Conservation (phyloP, 2,113 vertebrate species). For the Vimba vimba region DNA sequence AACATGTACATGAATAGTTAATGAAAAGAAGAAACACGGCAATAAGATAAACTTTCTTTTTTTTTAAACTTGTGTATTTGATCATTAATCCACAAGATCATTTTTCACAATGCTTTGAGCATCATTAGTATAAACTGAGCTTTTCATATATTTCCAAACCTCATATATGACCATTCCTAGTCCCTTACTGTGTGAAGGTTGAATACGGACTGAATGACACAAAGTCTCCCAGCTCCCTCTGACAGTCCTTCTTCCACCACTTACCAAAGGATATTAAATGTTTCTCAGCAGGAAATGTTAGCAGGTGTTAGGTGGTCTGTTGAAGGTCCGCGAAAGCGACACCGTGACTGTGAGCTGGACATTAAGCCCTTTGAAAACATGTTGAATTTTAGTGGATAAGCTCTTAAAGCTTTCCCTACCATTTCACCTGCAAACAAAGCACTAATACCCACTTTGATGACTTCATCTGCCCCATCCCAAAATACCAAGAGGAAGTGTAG, state of each 20-base stretch:
- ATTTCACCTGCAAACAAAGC: slow-evolving; percentile 50
- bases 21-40: background rate
- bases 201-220: background rate
- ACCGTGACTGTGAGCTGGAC: slow-evolving; percentile 22
- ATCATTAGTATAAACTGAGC: background rate
- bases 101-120: background rate
- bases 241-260: background rate
- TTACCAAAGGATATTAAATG: slow-evolving; percentile 58
- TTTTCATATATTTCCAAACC: background rate
- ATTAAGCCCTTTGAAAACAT: slow-evolving; percentile 24
- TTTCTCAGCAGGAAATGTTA: slow-evolving; percentile 64
- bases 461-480: slow-evolving; percentile 66
- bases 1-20: background rate
- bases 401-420: slow-evolving; percentile 49
- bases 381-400: slow-evolving; percentile 53
- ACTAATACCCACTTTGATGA: slow-evolving; percentile 63
- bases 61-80: background rate
- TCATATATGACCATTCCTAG: background rate
- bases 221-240: background rate
- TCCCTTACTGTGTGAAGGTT: background rate
- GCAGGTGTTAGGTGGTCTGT: slow-evolving; percentile 58
- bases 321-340: slow-evolving; percentile 13
- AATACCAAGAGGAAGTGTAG: slow-evolving; percentile 62
- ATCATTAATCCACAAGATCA: background rate
- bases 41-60: background rate